Evolutionary conservation across 1,140 invertebrate species (phyloP), one percentile per base, ranked within the genome.

Genomic region (Physella acuta): DNA sequence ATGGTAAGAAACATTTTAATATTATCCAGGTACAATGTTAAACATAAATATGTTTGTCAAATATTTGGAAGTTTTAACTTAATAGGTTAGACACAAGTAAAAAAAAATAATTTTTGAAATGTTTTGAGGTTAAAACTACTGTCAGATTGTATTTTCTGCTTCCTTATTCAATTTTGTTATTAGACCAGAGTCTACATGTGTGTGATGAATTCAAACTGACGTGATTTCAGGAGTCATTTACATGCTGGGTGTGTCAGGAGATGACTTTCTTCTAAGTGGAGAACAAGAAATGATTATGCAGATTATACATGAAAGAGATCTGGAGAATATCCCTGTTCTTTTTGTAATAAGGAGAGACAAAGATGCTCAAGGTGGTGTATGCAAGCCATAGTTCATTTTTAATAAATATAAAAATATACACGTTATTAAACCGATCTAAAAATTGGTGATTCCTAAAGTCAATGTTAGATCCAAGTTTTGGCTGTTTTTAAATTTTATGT

Each of bases 321-420:
- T 64, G 26, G 62, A 64, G 37, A 64, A 64, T 52, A 30, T 53
- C 26, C 62, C 62, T 51, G 30, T 64, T 51, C 44, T 64, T 51
- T 64, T 64, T 64, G 62, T 64, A 33, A 8, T 53, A n/a, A n/a
- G n/a, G n/a, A n/a, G n/a, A n/a, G n/a, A n/a, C n/a, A n/a, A n/a
- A n/a, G n/a, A n/a, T n/a, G n/a, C n/a, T n/a, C n/a, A n/a, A n/a
- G n/a, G n/a, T n/a, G n/a, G n/a, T n/a, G n/a, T n/a, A n/a, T n/a
- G n/a, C n/a, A n/a, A n/a, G n/a, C n/a, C n/a, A n/a, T n/a, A n/a
- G n/a, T n/a, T n/a, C n/a, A n/a, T n/a, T n/a, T n/a, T n/a, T n/a
- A n/a, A n/a, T n/a, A n/a, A n/a, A n/a, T n/a, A n/a, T n/a, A n/a
- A n/a, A n/a, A n/a, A n/a, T n/a, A n/a, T n/a, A n/a, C n/a, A n/a